A percentile compares a stretch with the other conserved stretches of the same genome.
phyloP scores from a whole-genome alignment of 35 echinoderm and acorn worm species.

The Patiria miniata region DNA sequence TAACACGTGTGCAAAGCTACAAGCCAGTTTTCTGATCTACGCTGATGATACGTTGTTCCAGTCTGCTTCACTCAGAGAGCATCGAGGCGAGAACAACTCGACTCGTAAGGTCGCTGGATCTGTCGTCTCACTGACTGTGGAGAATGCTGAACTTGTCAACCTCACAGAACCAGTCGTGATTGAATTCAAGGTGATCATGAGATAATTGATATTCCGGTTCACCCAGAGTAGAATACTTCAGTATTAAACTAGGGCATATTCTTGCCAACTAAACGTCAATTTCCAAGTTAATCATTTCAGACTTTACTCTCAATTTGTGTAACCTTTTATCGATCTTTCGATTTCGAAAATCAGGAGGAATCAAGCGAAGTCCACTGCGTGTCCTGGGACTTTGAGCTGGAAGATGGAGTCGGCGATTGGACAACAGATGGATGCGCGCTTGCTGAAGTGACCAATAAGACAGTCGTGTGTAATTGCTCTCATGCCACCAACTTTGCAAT shows the following conservation, averaged over 20 bases:
- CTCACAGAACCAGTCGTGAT: constrained; percentile 23
- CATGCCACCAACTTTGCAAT: constrained; percentile 38
- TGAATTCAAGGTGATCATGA: constrained; percentile 3
- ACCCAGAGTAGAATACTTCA: too few relatives aligned
- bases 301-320: too few relatives aligned
- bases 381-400: constrained; percentile 84
- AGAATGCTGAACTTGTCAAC: constrained; percentile 1
- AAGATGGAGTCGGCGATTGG: constrained; percentile 37
- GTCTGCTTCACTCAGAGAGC: not conserved
- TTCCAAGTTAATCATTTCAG: too few relatives aligned
- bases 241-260: too few relatives aligned
- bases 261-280: too few relatives aligned
- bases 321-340: not conserved
- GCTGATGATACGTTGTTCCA: constrained; percentile 26
- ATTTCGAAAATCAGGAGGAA: not conserved
- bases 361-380: constrained; percentile 29
- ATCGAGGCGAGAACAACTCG: not conserved
- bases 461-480: not conserved
- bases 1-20: not conserved
- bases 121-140: constrained; percentile 19
- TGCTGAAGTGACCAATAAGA: constrained; percentile 12
- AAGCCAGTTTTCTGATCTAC: constrained; percentile 23
- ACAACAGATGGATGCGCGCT: constrained; percentile 19
- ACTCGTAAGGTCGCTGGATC: constrained; percentile 29
- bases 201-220: too few relatives aligned